Conservation (phyloP, 2,797 vertebrate species). For the Phaenicophaeus curvirostris region DNA sequence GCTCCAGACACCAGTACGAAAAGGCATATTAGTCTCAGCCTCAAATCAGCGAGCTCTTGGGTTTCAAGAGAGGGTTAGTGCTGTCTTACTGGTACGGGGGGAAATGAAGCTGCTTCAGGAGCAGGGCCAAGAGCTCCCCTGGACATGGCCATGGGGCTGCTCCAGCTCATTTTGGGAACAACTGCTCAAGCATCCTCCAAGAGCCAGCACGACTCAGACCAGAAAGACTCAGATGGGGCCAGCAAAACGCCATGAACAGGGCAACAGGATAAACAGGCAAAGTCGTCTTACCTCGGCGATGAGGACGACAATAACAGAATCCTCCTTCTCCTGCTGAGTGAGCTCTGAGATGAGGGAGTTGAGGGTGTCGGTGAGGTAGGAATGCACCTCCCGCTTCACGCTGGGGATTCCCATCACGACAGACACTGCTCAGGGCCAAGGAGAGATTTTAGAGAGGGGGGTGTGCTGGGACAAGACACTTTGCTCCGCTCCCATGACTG, state of each 20-base stretch:
- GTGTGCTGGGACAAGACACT: neutral
- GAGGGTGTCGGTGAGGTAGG: slow-evolving; percentile 94
- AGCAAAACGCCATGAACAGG: neutral
- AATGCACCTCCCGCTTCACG: slow-evolving; percentile 94
- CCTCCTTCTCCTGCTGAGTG: slow-evolving; percentile 90
- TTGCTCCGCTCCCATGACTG: neutral
- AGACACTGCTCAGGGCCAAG: slow-evolving; percentile 83
- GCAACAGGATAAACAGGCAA: neutral
- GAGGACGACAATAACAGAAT: slow-evolving; percentile 95
- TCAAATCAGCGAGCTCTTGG: neutral
- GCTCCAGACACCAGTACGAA: neutral
- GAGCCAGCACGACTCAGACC: neutral
- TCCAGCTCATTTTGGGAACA: neutral
- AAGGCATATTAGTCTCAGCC: neutral
- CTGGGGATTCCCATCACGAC: slow-evolving; percentile 98
- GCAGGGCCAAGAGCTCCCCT: neutral
- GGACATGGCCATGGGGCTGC: neutral
- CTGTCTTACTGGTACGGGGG: accelerated
- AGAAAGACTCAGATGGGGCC: neutral
- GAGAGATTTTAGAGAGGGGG: slow-evolving; percentile 45
- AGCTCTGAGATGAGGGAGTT: slow-evolving; percentile 95
- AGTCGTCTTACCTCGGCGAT: slow-evolving; percentile 88
- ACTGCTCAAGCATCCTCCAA: neutral
- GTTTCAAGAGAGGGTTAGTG: neutral
- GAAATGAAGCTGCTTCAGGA: neutral